Conservation (phyloP, 2,113 vertebrate genomes). For the Talpa occidentalis region DNA sequence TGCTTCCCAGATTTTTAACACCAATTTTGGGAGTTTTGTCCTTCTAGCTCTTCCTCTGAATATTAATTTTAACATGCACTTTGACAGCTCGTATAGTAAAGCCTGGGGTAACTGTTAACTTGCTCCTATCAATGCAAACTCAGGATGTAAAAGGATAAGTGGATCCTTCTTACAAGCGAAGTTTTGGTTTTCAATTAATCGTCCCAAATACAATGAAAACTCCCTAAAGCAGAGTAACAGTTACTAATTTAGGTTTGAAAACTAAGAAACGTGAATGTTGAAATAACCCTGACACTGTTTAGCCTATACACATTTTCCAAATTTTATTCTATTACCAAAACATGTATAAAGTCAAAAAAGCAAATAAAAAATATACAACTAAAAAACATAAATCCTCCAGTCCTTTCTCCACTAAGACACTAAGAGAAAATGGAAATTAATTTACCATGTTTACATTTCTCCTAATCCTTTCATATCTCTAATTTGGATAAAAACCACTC, state of each 20-base stretch:
- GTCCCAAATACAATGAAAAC: neutral
- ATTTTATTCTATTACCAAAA: neutral
- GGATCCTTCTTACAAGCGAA: neutral
- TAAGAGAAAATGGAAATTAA: neutral
- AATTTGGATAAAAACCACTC: neutral
- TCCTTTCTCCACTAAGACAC: neutral
- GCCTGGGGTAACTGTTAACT: neutral
- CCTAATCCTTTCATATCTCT: neutral
- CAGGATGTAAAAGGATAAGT: neutral
- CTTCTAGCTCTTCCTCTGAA: neutral
- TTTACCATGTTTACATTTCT: neutral
- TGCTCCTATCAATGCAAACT: neutral
- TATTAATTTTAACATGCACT: neutral
- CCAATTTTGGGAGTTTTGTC: neutral
- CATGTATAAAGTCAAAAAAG: neutral
- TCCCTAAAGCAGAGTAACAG: neutral
- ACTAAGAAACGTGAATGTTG: neutral
- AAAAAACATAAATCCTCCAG: neutral
- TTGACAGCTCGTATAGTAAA: neutral
- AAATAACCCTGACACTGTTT: neutral
- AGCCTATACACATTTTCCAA: neutral
- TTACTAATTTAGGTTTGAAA: conserved; percentile 37
- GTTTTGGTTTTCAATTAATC: neutral
- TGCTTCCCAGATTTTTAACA: neutral
- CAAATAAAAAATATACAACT: neutral